Evolutionary conservation across 2,797 vertebrate species (phyloP), one percentile per base, ranked within the genome.

Genomic region (Eleutherodactylus coqui): DNA sequence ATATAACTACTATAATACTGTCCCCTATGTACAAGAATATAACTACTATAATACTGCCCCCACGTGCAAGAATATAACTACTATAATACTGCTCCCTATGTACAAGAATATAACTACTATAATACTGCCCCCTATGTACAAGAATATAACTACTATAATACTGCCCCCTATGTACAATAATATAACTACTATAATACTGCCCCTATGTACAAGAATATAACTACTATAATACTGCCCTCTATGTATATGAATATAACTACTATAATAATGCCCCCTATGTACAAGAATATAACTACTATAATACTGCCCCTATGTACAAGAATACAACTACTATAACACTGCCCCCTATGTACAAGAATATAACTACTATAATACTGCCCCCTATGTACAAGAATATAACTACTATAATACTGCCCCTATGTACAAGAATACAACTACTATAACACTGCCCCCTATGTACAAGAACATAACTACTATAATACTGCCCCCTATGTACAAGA

Each of bases 231-330:
- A 41, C 67, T 69, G 2, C 34, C 1, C 6, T 19, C 34, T 69
- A 69, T 69, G 8, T 69, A 69, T 24, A 72, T n/a, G 38, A 72
- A 70, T 41, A 67, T 70, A 70, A 72, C 67, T 72, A 72, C 69
- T 72, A 43, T 70, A 72, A 43, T 72, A 36, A 16, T 36, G 2
- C 64, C 3, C n/a, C 32, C 32, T 67, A 67, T 64, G 16, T 36
- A 67, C 64, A 67, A 10, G 64, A 67, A 64, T 64, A 32, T 64
- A 64, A 67, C 60, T 67, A 67, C 64, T 67, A 36, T 67, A 36
- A 67, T 36, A 36, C 32, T 67, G 29, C 3, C n/a, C 64, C 64
- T 69, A 55, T 38, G 16, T 69, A 38, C 64, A 69, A 21, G 19
- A 38, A 36, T 36, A 67, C 36, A 67, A 67, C 64, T 67, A 67